A percentile compares a stretch with the other conserved stretches of the same genome.
phyloP scores from a whole-genome alignment of 2,797 vertebrate genomes.

The Pangasius djambal region DNA sequence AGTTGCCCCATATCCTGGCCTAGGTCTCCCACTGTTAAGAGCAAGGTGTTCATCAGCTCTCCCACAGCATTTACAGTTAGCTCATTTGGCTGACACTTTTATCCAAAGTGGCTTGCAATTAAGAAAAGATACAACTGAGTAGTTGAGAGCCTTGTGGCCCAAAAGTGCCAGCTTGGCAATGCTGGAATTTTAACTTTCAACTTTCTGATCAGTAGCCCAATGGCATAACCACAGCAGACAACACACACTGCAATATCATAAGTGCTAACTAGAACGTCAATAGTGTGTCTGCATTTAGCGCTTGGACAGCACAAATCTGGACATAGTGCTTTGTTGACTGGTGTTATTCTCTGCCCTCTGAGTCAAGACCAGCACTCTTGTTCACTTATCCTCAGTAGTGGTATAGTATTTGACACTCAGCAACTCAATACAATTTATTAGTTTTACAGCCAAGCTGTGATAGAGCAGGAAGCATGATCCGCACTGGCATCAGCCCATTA shows the following conservation, averaged over 20 bases:
- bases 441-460: background rate
- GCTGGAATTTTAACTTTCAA: background rate
- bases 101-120: background rate
- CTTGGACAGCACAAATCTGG: background rate
- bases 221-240: background rate
- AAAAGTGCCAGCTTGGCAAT: background rate
- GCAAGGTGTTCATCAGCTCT: background rate
- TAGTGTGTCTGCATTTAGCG: background rate
- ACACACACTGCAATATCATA: background rate
- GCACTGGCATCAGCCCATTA: background rate
- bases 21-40: background rate
- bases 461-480: background rate
- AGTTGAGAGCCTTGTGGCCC: too few relatives aligned
- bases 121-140: background rate
- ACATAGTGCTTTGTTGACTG: background rate
- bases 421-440: background rate
- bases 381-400: background rate
- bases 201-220: background rate
- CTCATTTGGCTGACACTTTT: background rate
- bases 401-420: conserved; percentile 5
- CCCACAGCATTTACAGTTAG: background rate
- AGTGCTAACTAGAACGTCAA: background rate
- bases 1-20: background rate
- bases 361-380: background rate
- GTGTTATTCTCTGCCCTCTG: background rate